phyloP scores from a whole-genome alignment of 2,888 invertebrate genomes.

The Apamea crenata region DNA sequence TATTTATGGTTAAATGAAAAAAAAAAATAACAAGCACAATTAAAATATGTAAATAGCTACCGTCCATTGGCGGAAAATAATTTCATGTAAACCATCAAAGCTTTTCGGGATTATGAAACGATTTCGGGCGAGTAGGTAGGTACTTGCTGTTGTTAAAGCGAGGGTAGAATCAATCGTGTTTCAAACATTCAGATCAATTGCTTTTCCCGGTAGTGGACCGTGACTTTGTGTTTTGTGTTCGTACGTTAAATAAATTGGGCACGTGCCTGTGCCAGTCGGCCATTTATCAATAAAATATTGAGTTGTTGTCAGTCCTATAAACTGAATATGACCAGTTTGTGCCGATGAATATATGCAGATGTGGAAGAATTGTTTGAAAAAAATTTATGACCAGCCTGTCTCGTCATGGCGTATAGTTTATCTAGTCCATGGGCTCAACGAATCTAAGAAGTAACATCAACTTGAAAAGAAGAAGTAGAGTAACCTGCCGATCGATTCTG shows the following conservation, averaged over 20 bases:
- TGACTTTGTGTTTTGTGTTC: conserved; percentile 61
- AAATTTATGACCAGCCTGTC: not conserved
- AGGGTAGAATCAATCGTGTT: conserved; percentile 56
- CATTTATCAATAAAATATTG: conserved; percentile 66
- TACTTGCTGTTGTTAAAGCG: conserved; percentile 47
- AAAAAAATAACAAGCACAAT: conserved; percentile 47
- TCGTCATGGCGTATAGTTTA: not conserved
- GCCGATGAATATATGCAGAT: conserved; percentile 26
- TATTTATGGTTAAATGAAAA: conserved; percentile 31
- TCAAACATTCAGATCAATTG: conserved; percentile 61
- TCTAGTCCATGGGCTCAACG: not conserved
- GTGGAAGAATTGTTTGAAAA: not conserved
- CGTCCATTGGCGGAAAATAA: conserved; percentile 38
- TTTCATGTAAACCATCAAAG: conserved; percentile 48
- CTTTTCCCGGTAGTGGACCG: conserved; percentile 55
- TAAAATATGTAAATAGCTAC: conserved; percentile 53
- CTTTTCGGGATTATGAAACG: conserved; percentile 47
- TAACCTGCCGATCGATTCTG: too few relatives aligned
- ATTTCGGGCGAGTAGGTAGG: conserved; percentile 30
- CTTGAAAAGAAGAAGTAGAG: not conserved
- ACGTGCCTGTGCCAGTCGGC: conserved; percentile 49
- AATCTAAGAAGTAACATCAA: not conserved
- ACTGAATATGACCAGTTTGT: conserved; percentile 24
- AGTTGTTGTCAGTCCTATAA: conserved; percentile 56
- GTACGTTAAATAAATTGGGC: conserved; percentile 59